phyloP scores from a whole-genome alignment of 2,113 vertebrate species.

The Oxyruncus cristatus region DNA sequence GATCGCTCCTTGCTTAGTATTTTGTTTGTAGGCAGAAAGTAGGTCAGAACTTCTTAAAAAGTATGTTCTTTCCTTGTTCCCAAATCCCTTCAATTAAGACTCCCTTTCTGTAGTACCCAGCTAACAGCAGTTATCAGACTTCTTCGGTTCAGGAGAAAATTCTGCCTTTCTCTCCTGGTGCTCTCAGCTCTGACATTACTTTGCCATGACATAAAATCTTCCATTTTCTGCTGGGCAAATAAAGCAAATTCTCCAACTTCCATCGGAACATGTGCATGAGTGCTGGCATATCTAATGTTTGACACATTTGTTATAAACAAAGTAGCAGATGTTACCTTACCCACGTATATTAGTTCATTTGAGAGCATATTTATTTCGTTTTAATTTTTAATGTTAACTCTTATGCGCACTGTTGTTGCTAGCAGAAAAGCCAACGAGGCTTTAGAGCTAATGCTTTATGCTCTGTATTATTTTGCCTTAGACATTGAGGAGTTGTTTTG shows the following conservation, averaged over 20 bases:
- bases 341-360: constrained; percentile 66
- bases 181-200: not conserved
- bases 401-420: not conserved
- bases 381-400: constrained; percentile 52
- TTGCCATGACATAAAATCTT: not conserved
- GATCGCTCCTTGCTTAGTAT: not conserved
- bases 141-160: not conserved
- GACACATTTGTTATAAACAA: constrained; percentile 67
- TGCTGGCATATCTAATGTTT: constrained; percentile 55
- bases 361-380: constrained; percentile 36
- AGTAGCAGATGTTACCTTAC: constrained; percentile 70
- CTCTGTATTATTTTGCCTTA: not conserved
- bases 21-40: not conserved
- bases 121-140: not conserved
- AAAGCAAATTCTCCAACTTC: constrained; percentile 16
- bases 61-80: not conserved
- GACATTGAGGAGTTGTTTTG: not conserved
- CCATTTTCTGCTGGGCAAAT: not conserved
- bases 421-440: not conserved
- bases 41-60: not conserved
- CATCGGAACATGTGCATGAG: constrained; percentile 6
- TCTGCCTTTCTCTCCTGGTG: accelerated
- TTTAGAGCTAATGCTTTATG: not conserved
- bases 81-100: not conserved
- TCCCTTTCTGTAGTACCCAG: not conserved